A percentile compares a stretch with the other conserved stretches of the same genome.
Conservation (phyloP, 2,888 invertebrate genomes). For the Taenaris catops region DNA sequence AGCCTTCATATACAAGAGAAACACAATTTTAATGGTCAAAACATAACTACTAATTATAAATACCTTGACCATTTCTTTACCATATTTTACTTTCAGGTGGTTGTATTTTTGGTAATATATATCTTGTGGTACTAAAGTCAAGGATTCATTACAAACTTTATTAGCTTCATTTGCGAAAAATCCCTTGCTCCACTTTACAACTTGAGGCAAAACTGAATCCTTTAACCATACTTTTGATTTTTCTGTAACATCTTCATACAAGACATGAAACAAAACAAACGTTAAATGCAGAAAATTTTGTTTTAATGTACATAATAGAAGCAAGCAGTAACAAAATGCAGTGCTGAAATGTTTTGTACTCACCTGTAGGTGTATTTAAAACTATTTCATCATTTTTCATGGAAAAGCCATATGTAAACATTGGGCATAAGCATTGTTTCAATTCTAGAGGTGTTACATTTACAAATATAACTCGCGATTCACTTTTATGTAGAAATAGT, state of each 20-base stretch:
- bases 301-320: too few relatives aligned
- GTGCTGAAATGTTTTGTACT: slow-evolving; percentile 21
- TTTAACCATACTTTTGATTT: slow-evolving; percentile 74
- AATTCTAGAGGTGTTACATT: slow-evolving; percentile 54
- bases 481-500: slow-evolving; percentile 53
- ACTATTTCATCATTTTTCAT: slow-evolving; percentile 49
- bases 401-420: slow-evolving; percentile 68
- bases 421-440: slow-evolving; percentile 58
- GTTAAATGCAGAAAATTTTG: too few relatives aligned
- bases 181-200: slow-evolving; percentile 82
- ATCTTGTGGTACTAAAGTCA: slow-evolving; percentile 83
- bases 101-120: slow-evolving; percentile 86
- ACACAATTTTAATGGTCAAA: too few relatives aligned
- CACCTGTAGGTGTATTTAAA: slow-evolving; percentile 58
- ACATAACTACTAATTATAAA: too few relatives aligned
- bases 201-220: slow-evolving; percentile 77
- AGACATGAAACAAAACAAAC: slow-evolving; percentile 7
- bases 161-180: slow-evolving; percentile 29
- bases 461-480: slow-evolving; percentile 57
- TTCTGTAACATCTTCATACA: slow-evolving; percentile 35
- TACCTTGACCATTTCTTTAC: slow-evolving; percentile 85
- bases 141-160: slow-evolving; percentile 70
- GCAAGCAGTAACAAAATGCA: not conserved
- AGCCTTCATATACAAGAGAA: too few relatives aligned
- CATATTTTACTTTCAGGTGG: slow-evolving; percentile 88